These are phyloP conservation scores for Anabas testudineus DNA, from an alignment of 2,797 vertebrate species.

Conservation along the genomic window DNA sequence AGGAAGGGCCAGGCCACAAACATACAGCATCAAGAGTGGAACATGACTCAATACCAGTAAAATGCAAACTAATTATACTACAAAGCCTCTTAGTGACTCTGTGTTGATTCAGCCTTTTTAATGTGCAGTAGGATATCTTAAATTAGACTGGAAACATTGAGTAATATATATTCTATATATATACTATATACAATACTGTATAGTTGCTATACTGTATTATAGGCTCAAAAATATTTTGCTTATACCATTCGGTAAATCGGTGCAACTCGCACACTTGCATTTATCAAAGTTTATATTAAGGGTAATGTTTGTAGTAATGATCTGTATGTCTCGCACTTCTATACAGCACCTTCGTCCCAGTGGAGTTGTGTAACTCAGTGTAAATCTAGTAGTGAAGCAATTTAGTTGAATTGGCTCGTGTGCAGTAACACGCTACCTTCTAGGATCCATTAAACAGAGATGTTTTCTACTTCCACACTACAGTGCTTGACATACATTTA, in stretches of 20 bases:
- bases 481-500: conserved; percentile 22
- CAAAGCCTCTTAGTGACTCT: conserved; percentile 66
- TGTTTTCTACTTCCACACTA: conserved; percentile 51
- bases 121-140: conserved; percentile 51
- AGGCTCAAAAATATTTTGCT: conserved; percentile 46
- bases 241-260: conserved; percentile 50
- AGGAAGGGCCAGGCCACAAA: conserved; percentile 34
- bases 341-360: conserved; percentile 51
- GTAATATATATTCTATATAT: too few relatives aligned
- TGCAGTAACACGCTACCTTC: conserved; percentile 73
- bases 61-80: conserved; percentile 73
- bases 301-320: conserved; percentile 53
- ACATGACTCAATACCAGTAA: conserved; percentile 75
- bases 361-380: conserved; percentile 70
- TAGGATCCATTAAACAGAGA: conserved; percentile 69
- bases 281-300: conserved; percentile 51
- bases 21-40: conserved; percentile 25
- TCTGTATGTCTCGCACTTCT: conserved; percentile 62
- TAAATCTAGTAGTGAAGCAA: conserved; percentile 74
- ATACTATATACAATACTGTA: too few relatives aligned
- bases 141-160: too few relatives aligned
- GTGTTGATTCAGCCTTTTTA: conserved; percentile 67
- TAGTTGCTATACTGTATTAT: conserved; percentile 44
- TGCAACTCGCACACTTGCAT: conserved; percentile 40
- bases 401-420: conserved; percentile 75